phyloP scores from a whole-genome alignment of 53 echinoderm and acorn worm genomes.

The Pentamera pediparva region DNA sequence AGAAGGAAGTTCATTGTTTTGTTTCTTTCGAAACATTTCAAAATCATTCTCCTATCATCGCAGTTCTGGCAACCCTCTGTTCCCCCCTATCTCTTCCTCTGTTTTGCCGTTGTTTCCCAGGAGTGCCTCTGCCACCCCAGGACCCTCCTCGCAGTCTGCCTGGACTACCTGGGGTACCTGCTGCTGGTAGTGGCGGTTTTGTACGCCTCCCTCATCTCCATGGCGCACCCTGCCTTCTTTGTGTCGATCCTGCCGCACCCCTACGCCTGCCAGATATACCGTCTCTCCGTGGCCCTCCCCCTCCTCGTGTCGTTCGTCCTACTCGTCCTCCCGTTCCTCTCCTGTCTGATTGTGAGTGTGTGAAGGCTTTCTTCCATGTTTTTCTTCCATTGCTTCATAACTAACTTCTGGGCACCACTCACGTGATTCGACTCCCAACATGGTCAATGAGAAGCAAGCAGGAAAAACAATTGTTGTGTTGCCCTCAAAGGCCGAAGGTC shows the following conservation, averaged over 20 bases:
- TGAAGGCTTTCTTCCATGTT: background rate
- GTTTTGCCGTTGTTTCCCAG: constrained; percentile 1
- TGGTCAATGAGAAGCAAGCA: background rate
- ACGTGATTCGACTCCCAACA: background rate
- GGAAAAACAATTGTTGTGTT: background rate
- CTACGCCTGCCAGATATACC: constrained; percentile 20
- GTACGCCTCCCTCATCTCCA: background rate
- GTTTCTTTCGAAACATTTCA: background rate
- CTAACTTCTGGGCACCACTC: background rate
- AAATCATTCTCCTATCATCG: background rate
- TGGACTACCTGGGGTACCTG: constrained; percentile 22
- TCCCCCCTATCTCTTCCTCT: background rate
- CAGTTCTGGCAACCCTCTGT: background rate
- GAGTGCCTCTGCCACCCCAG: background rate
- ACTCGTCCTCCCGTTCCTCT: constrained; percentile 23
- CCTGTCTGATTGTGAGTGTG: background rate
- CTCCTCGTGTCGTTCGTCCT: constrained; percentile 15
- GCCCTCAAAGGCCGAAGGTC: too few relatives aligned
- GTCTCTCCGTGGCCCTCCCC: constrained; percentile 7
- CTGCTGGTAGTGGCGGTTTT: background rate
- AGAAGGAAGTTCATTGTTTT: background rate
- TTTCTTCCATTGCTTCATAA: background rate
- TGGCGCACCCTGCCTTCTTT: constrained; percentile 10
- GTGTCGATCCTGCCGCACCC: constrained; percentile 16
- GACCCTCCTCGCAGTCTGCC: background rate